phyloP scores from a whole-genome alignment of 1,140 invertebrate species.

The Apis mellifera region Amel_HAv3.1 CM009946.2:3969501-3970000 shows the following conservation, averaged over 20 bases:
- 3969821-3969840: constrained; percentile 62
- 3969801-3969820: constrained; percentile 4
- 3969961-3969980: constrained; percentile 68
- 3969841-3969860: constrained; percentile 77
- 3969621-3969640: not conserved
- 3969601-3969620: not conserved
- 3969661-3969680: not conserved
- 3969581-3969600: not conserved
- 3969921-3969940: constrained; percentile 62
- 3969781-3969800: not conserved
- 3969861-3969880: constrained; percentile 43
- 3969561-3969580: not conserved
- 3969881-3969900: constrained; percentile 58
- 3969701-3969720: not conserved
- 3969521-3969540: too few relatives aligned
- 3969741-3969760: not conserved
- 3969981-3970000: constrained; percentile 62
- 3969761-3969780: too few relatives aligned
- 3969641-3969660: too few relatives aligned
- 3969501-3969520: too few relatives aligned
- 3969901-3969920: constrained; percentile 53
- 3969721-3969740: not conserved
- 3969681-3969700: not conserved
- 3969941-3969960: constrained; percentile 68
- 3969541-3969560: not conserved